Conservation (phyloP, 2,797 vertebrate species). For the Thaleichthys pacificus region DNA sequence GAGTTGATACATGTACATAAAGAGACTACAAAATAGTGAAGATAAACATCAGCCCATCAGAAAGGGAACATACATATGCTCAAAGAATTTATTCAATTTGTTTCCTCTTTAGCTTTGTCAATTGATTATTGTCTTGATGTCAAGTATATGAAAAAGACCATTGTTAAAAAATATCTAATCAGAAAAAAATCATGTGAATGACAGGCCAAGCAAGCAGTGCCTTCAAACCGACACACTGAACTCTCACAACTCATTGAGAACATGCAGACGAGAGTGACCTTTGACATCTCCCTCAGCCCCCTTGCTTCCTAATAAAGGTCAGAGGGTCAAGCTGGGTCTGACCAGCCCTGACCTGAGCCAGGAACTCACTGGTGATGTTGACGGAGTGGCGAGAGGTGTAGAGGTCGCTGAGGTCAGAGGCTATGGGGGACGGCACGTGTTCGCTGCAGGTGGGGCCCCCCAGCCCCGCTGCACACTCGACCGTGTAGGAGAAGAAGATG, state of each 20-base stretch:
- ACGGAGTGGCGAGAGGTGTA: slow-evolving; percentile 55
- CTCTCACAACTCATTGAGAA: slow-evolving; percentile 8
- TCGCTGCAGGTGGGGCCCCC: slow-evolving; percentile 45
- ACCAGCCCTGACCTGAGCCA: slow-evolving; percentile 14
- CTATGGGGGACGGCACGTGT: slow-evolving; percentile 64
- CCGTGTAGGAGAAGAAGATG: slow-evolving; percentile 11
- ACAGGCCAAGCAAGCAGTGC: not conserved
- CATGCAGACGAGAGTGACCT: slow-evolving; percentile 12
- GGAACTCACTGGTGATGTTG: slow-evolving; percentile 11
- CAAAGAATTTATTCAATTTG: no score
- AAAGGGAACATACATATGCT: no score
- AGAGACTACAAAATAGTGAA: no score
- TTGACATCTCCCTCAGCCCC: not conserved
- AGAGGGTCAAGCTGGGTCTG: slow-evolving; percentile 1
- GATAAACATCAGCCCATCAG: no score
- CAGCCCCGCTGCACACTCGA: slow-evolving; percentile 41
- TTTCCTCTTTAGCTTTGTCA: no score
- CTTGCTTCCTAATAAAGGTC: slow-evolving; percentile 17
- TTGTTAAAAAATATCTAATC: no score
- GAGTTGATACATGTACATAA: no score
- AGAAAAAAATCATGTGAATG: not conserved
- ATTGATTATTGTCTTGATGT: no score
- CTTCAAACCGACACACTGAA: not conserved
- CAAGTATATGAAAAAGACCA: no score
- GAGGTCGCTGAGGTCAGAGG: slow-evolving; percentile 6